phyloP scores from a whole-genome alignment of 1,140 invertebrate genomes.

The Planococcus citri region DNA sequence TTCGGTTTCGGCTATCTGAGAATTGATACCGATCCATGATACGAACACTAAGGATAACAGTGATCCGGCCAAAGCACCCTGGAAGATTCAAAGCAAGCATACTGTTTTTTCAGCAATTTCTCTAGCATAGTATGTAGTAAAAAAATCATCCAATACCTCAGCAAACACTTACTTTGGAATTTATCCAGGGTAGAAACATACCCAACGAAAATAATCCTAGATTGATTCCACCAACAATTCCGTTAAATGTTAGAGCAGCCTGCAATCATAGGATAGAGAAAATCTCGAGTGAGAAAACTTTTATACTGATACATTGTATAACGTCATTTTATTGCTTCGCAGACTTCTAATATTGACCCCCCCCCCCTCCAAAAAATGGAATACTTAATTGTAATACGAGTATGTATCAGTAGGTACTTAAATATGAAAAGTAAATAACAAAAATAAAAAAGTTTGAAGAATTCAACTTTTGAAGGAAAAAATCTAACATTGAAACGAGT shows the following conservation, averaged over 20 bases:
- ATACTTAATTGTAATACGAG: too few relatives aligned
- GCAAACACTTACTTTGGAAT: constrained; percentile 46
- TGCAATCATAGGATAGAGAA: constrained; percentile 31
- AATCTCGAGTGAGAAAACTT: too few relatives aligned
- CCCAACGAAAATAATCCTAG: constrained; percentile 74
- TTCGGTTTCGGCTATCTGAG: constrained; percentile 39
- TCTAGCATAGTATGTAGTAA: constrained; percentile 40
- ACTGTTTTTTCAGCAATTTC: constrained; percentile 29
- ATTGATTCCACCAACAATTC: constrained; percentile 73
- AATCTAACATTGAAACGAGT: too few relatives aligned
- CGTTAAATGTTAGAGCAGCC: constrained; percentile 74
- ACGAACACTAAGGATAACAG: constrained; percentile 46
- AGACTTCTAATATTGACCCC: too few relatives aligned
- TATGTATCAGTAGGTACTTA: too few relatives aligned
- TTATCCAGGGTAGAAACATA: constrained; percentile 77
- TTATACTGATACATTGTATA: too few relatives aligned
- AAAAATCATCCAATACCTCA: constrained; percentile 37
- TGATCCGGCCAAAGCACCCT: constrained; percentile 55
- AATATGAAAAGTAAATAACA: too few relatives aligned
- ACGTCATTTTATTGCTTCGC: too few relatives aligned
- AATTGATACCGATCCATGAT: constrained; percentile 60
- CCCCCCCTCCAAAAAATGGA: too few relatives aligned
- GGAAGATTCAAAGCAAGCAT: too few relatives aligned
- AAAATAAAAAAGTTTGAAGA: too few relatives aligned
- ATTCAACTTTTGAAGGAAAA: too few relatives aligned